Conservation (phyloP, 2,113 vertebrate genomes). For the Sander lucioperca region DNA sequence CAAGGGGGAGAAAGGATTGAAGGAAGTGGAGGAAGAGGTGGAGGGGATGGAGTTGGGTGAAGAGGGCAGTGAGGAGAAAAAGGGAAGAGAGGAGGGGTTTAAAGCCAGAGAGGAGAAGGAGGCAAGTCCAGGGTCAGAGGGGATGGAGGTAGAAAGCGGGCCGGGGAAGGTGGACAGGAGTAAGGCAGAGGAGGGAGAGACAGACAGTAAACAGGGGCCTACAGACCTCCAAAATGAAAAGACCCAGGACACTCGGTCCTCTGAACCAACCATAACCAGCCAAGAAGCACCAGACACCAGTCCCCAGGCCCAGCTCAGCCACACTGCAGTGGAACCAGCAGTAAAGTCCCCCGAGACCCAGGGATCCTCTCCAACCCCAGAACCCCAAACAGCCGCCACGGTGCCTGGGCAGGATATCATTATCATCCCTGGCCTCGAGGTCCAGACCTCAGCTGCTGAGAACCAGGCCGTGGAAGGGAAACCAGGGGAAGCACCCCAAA, state of each 20-base stretch:
- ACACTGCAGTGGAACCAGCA: constrained; percentile 15
- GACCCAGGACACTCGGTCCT: constrained; percentile 72
- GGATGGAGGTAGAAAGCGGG: constrained; percentile 79
- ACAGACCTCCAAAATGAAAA: constrained; percentile 68
- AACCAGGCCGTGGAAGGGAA: constrained; percentile 17
- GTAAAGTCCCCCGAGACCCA: constrained; percentile 5
- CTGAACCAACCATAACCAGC: constrained; percentile 33
- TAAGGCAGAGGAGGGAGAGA: constrained; percentile 82
- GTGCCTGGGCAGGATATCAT: neutral
- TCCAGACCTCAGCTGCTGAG: constrained; percentile 6
- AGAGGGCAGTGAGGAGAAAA: constrained; percentile 65
- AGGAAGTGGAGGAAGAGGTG: constrained; percentile 84
- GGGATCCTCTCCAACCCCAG: neutral
- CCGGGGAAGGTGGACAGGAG: constrained; percentile 76
- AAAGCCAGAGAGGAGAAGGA: constrained; percentile 74
- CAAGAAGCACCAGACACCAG: constrained; percentile 28
- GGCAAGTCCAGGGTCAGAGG: constrained; percentile 83
- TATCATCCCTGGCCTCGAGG: neutral
- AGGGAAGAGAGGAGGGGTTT: constrained; percentile 82
- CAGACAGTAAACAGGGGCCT: constrained; percentile 61
- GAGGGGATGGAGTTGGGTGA: constrained; percentile 73
- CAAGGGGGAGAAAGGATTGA: constrained; percentile 80
- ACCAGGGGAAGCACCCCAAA: constrained; percentile 10
- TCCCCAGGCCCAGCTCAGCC: constrained; percentile 11
- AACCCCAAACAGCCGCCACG: constrained; percentile 7